Conservation (phyloP, 2,888 invertebrate species). For the Drosophila kanekoi region DNA sequence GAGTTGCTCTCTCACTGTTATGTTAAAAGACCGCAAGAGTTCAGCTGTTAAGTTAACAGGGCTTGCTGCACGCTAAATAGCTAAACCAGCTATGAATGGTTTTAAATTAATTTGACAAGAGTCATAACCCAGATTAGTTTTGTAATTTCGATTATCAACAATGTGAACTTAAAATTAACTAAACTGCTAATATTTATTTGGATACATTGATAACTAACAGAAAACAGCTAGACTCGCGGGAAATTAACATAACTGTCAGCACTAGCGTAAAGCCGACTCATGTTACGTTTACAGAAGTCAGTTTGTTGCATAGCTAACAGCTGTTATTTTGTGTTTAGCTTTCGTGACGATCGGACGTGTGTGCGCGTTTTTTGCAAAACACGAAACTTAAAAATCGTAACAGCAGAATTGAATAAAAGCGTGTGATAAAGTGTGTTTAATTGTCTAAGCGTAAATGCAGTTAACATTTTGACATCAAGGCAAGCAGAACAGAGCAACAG, state of each 20-base stretch:
- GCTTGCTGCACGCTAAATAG: background rate
- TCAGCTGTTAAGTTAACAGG: constrained; percentile 24
- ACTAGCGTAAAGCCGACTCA: constrained; percentile 22
- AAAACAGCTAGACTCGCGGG: constrained; percentile 17
- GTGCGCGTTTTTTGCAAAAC: constrained; percentile 45
- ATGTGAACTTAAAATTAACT: background rate
- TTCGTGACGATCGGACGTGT: constrained; percentile 61
- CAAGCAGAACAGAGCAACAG: constrained; percentile 19
- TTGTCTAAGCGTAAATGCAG: constrained; percentile 41
- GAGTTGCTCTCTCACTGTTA: constrained; percentile 38
- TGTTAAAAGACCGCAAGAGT: constrained; percentile 13
- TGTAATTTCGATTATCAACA: too few species aligned
- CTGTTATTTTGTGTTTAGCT: constrained; percentile 51
- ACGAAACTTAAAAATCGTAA: constrained; percentile 42
- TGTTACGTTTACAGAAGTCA: constrained; percentile 24
- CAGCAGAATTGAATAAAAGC: constrained; percentile 18
- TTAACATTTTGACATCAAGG: constrained; percentile 47
- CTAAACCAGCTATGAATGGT: background rate
- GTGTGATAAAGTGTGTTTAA: constrained; percentile 47
- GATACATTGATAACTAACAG: too few species aligned
- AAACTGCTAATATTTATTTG: background rate
- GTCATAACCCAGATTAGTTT: fast-evolving
- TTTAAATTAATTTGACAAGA: background rate
- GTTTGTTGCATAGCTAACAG: constrained; percentile 20
- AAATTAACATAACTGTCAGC: constrained; percentile 21